Base-by-base conservation (phyloP, 37 sponge, comb jelly and placozoan species). In the Cliona cf. orientalis region DNA sequence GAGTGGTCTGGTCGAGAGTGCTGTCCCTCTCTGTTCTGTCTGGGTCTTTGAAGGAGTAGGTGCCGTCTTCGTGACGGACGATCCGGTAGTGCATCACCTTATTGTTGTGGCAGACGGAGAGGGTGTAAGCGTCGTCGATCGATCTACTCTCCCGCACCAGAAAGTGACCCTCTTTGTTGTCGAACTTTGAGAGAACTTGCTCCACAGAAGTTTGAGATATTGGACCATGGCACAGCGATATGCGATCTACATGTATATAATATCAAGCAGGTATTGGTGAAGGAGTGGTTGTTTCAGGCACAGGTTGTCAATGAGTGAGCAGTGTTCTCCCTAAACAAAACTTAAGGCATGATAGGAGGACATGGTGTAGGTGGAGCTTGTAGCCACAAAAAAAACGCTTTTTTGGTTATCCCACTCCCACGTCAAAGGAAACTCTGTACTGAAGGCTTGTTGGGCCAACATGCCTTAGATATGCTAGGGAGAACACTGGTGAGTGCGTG, bases 131-230 rank as follows among this genome's bases (percentile, higher is more conserved):
- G 43, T 26, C 2, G 46, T 76, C 67, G 2, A 34, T 40, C 37
- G 56, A 82, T 0, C 91, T 61, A 57, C 91, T 91, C 74, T 91
- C 80, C 43, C 91, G 59, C 43, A 91, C 57, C 58, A 86, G 58
- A 29, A 42, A 86, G n/a, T 56, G 42, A 17, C 91, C 87, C 23
- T 72, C 79, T 9, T 28, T 9, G 1, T 35, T 42, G 25, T 49
- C 49, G 37, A 58, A 42, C 49, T 60, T 67, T 69, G 59, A 19
- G 3, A 87, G 76, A 23, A 60, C 40, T 14, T 67, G 37, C 14
- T 74, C n/a, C 2, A 75, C 71, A 1, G 46, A 28, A 2, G 69
- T 55, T 0, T 64, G 88, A 2, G 75, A 55, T 46, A 89, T 83
- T 39, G 79, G 79, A 1, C 56, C 89, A 43, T 89, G 83, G 35